A percentile compares a stretch with the other conserved stretches of the same genome.
Conservation (phyloP, 2,113 vertebrate species). For the Anoura caudifer region DNA sequence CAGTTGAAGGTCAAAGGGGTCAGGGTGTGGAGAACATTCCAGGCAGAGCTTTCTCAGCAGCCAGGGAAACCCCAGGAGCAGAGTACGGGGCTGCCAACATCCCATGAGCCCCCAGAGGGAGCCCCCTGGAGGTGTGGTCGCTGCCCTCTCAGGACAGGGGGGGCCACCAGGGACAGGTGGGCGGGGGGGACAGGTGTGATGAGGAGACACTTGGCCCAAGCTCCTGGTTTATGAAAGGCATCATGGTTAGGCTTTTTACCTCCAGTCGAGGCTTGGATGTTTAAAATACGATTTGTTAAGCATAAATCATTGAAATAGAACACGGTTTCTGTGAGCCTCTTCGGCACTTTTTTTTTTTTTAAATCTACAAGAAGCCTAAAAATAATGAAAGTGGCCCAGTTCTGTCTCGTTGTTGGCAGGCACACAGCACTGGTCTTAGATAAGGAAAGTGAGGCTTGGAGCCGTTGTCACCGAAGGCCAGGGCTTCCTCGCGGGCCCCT, state of each 20-base stretch:
- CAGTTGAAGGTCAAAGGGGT: neutral
- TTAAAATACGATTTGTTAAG: slow-evolving; percentile 30
- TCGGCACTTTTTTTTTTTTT: neutral
- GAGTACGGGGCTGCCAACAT: neutral
- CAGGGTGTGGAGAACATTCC: neutral
- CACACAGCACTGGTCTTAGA: neutral
- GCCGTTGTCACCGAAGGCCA: neutral
- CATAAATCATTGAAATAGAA: slow-evolving; percentile 8
- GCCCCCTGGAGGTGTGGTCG: neutral
- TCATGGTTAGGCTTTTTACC: neutral
- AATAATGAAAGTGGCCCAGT: slow-evolving; percentile 63
- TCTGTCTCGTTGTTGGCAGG: slow-evolving; percentile 59
- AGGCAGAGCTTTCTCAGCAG: neutral
- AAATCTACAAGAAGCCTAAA: slow-evolving; percentile 54
- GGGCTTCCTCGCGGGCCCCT: neutral
- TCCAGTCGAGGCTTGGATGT: neutral
- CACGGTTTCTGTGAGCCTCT: neutral
- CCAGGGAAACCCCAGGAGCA: neutral
- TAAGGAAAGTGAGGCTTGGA: neutral
- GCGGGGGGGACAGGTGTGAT: fast-evolving
- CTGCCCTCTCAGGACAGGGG: fast-evolving
- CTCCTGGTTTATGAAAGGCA: neutral
- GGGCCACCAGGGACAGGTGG: fast-evolving
- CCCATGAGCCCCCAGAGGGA: neutral
- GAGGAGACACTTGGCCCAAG: neutral